Percentiles rank a stretch among this genome's conserved stretches.
Evolutionary conservation across 2,888 invertebrate species (phyloP).

Genomic region (Noctua pronuba): DNA sequence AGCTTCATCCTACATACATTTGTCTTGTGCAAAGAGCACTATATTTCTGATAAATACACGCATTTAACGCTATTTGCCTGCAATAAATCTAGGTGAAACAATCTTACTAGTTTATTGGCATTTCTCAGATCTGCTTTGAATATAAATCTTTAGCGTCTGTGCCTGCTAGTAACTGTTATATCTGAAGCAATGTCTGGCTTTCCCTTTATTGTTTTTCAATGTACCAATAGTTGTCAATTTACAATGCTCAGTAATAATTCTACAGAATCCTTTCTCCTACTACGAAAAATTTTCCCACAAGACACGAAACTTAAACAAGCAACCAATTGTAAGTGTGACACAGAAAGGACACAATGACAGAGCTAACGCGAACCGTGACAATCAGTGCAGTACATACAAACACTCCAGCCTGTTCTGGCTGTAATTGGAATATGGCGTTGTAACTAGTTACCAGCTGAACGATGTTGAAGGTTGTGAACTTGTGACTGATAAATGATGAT

Average conservation of each 20-base stretch:
- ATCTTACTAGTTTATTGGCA: constrained; percentile 20
- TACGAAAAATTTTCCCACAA: constrained; percentile 2
- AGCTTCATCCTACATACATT: constrained; percentile 26
- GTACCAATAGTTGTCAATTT: neutral
- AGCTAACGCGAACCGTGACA: constrained; percentile 52
- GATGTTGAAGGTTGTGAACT: constrained; percentile 31
- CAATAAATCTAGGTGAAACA: constrained; percentile 32
- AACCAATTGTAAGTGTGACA: constrained; percentile 6
- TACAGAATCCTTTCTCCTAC: neutral
- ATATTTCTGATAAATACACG: constrained; percentile 18
- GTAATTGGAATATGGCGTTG: constrained; percentile 53
- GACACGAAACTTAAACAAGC: constrained; percentile 10
- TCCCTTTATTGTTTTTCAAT: neutral
- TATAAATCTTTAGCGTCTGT: neutral
- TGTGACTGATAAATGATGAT: constrained; percentile 22
- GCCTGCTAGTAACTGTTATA: neutral
- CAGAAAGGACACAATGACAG: constrained; percentile 40
- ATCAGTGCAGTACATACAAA: constrained; percentile 44
- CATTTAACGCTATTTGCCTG: constrained; percentile 13
- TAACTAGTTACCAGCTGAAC: constrained; percentile 42
- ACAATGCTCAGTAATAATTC: neutral
- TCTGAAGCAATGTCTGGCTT: neutral
- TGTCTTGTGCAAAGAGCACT: constrained; percentile 18
- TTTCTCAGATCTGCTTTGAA: constrained; percentile 10
- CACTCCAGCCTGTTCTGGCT: constrained; percentile 23